Evolutionary conservation across 2,888 invertebrate species (phyloP).

Genomic region (Athetis lepigone): DNA sequence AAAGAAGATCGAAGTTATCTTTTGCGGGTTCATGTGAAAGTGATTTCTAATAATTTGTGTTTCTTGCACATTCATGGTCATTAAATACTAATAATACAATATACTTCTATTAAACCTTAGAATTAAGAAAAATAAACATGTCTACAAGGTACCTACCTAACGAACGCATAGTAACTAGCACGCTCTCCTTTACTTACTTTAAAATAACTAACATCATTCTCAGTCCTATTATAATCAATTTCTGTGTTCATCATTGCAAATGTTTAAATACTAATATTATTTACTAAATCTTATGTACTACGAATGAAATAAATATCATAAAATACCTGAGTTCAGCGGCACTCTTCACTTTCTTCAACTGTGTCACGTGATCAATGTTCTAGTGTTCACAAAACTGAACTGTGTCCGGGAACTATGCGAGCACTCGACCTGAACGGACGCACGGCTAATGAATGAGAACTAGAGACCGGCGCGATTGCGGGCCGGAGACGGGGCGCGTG

Average conservation of each 20-base stretch:
- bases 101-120: neutral
- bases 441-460: conserved; percentile 69
- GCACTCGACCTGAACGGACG: conserved; percentile 81
- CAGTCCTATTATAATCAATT: conserved; percentile 1
- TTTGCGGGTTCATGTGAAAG: conserved; percentile 26
- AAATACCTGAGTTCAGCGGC: conserved; percentile 72
- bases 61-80: neutral
- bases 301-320: conserved; percentile 32
- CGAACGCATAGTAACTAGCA: neutral
- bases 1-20: conserved; percentile 24
- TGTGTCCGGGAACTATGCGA: conserved; percentile 79
- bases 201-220: neutral
- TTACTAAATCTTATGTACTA: conserved; percentile 37
- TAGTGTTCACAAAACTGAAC: conserved; percentile 85
- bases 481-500: conserved; percentile 73
- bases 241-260: neutral
- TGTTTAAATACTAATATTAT: conserved; percentile 15
- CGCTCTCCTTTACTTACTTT: conserved; percentile 19
- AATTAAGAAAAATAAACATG: neutral
- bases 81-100: neutral
- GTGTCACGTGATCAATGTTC: conserved; percentile 80
- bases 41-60: conserved; percentile 12
- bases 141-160: neutral
- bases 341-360: conserved; percentile 75
- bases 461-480: conserved; percentile 75